Base-by-base conservation (phyloP, 2,113 vertebrate genomes). In the Hippocampus zosterae region DNA sequence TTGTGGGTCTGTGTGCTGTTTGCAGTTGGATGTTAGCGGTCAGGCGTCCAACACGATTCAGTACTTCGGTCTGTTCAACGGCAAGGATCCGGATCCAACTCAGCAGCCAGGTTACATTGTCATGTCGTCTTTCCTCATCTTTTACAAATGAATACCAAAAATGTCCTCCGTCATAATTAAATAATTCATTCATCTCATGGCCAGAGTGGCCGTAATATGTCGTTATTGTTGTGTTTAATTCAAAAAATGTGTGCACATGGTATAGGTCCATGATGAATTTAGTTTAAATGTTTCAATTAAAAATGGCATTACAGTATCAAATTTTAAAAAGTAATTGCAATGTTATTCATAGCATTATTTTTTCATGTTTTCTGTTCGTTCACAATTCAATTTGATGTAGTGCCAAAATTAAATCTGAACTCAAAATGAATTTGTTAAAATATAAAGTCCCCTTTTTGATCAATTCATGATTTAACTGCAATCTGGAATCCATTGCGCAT, bases 61-160 rank as follows among this genome's bases (percentile, higher is more conserved):
- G 41, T 94, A 93, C 86, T 92, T 89, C 12, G 91, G 93, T 42
- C 67, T 92, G 66, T 94, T 83, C 48, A 48, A 89, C 0, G 92
- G 91, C 9, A 62, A 42, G 25, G 89, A 93, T 73, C 93, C 93
- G 0, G 77, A 90, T 67, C 92, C 92, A 5, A 52, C 85, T 13
- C 67, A 78, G 25, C 23, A 83, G 5, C 92, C 93, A 0, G 93
- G 93, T 2, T 88, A 90, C 81, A 92, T 94, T 73, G 84, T 90
- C 69, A 92, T 94, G 91, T 89, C 83, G 2, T 93, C 92, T 19
- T 93, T 91, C 71, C 91, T 94, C 0, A 46, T 93, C 81, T 93
- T 92, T 79, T 93, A 91, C 79, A 92, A 92, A 65, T 89, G 76
- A 67, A 27, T 12, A 10, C 23, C 23, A 12, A 25, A 57, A 27